Conservation (phyloP, 2,797 vertebrate species). For the Rhinophrynus dorsalis region DNA sequence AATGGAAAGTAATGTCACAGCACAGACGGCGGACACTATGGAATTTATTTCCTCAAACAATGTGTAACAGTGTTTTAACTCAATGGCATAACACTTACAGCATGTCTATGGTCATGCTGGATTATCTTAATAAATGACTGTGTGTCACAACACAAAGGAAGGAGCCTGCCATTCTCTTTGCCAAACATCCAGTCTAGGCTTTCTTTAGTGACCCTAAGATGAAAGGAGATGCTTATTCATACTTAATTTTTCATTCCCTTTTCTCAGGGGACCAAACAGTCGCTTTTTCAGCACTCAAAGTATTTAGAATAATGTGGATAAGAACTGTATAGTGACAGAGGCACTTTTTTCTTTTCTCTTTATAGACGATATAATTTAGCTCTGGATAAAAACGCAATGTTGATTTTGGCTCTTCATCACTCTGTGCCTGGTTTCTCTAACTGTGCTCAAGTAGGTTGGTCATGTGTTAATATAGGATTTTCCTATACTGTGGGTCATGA, state of each 20-base stretch:
- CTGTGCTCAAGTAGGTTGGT: conserved; percentile 33
- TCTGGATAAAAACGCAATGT: conserved; percentile 46
- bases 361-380: conserved; percentile 57
- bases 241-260: conserved; percentile 27
- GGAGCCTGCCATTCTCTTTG: conserved; percentile 77
- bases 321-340: conserved; percentile 59
- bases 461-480: conserved; percentile 6
- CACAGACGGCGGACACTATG: no score
- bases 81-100: conserved; percentile 74
- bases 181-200: conserved; percentile 76
- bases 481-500: neutral
- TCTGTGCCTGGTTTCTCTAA: conserved; percentile 52
- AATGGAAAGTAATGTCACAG: no score
- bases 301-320: conserved; percentile 65
- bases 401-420: conserved; percentile 55
- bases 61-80: conserved; percentile 71
- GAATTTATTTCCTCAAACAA: neutral
- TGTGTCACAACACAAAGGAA: conserved; percentile 85
- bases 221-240: conserved; percentile 60
- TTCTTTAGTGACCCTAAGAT: conserved; percentile 74
- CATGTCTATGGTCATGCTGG: conserved; percentile 72
- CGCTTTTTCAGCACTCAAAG: conserved; percentile 54
- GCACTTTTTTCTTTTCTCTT: conserved; percentile 57
- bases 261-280: conserved; percentile 56
- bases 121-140: conserved; percentile 74